Conservation (phyloP, 2,797 vertebrate species). For the Coccyzus lansbergi region DNA sequence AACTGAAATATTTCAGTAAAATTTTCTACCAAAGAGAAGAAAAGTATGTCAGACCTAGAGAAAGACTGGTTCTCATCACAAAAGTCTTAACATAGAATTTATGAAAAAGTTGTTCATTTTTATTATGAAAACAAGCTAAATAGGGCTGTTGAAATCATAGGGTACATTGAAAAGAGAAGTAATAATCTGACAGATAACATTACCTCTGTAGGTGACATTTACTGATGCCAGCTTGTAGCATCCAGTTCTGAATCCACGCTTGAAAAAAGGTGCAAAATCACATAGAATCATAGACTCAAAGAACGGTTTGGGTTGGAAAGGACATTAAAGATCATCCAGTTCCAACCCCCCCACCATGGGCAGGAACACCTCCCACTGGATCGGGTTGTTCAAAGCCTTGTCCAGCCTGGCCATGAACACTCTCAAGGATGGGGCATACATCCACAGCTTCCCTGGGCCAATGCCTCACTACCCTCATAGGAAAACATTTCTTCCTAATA, state of each 20-base stretch:
- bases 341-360: too few relatives aligned
- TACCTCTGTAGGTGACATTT: slow-evolving; percentile 14
- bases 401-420: too few relatives aligned
- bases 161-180: neutral
- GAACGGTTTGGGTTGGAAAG: too few relatives aligned
- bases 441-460: too few relatives aligned
- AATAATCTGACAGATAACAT: neutral
- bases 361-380: too few relatives aligned
- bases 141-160: neutral
- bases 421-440: too few relatives aligned
- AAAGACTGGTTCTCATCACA: neutral
- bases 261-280: neutral
- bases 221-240: neutral
- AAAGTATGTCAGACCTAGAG: neutral
- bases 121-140: neutral
- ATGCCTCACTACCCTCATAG: too few relatives aligned
- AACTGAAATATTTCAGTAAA: neutral
- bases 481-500: too few relatives aligned
- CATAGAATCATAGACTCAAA: too few relatives aligned
- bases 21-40: neutral
- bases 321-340: too few relatives aligned
- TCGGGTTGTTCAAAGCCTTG: too few relatives aligned
- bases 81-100: neutral
- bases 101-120: neutral
- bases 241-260: neutral